A percentile compares a stretch with the other conserved stretches of the same genome.
These are phyloP conservation scores for Sinella curviseta DNA, from an alignment of 1,140 invertebrate species.

Conservation along the genomic window DNA sequence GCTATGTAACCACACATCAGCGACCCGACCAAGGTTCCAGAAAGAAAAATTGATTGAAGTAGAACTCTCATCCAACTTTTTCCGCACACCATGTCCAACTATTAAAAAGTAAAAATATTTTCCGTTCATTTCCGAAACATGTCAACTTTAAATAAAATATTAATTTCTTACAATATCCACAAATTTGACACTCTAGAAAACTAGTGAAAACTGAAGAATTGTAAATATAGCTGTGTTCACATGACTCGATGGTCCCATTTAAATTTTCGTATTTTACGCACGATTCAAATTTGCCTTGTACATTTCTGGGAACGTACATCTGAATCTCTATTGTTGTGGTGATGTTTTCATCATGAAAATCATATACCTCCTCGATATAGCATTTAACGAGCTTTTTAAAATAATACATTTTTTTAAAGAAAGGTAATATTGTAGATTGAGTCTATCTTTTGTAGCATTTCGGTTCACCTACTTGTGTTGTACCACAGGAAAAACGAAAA, in stretches of 20 bases:
- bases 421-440: too few species aligned
- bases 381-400: too few species aligned
- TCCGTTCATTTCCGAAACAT: not conserved
- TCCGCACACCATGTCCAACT: conserved; percentile 80
- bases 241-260: not conserved
- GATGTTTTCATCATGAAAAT: too few species aligned
- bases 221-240: not conserved
- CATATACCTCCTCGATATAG: too few species aligned
- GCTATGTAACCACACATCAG: not conserved
- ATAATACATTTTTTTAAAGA: too few species aligned
- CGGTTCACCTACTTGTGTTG: too few species aligned
- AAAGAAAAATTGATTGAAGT: conserved; percentile 80
- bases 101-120: too few species aligned
- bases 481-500: too few species aligned
- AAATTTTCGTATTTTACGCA: not conserved
- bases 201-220: not conserved
- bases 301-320: too few species aligned
- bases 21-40: conserved; percentile 76
- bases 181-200: not conserved
- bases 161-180: not conserved
- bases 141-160: not conserved
- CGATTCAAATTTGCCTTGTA: not conserved
- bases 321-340: too few species aligned
- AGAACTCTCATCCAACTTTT: conserved; percentile 74
- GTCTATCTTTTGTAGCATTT: too few species aligned